Percentiles rank a stretch among this genome's conserved stretches.
phyloP scores from a whole-genome alignment of 2,797 vertebrate genomes.

The Enteromius unitaeniatus region DNA sequence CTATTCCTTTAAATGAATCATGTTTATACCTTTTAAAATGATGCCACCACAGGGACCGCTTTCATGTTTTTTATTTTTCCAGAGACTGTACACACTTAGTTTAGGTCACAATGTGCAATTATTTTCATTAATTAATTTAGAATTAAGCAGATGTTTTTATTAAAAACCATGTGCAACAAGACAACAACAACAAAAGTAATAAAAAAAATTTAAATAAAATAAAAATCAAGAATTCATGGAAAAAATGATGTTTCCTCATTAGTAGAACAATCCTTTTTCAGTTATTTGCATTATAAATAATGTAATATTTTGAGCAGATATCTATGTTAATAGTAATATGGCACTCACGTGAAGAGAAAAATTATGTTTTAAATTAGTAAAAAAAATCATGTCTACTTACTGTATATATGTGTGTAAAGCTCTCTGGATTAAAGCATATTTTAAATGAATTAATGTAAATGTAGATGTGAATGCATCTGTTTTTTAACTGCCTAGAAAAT shows the following conservation, averaged over 20 bases:
- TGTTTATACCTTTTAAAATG: not conserved
- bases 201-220: no score
- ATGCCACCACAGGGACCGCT: not conserved
- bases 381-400: not conserved
- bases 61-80: not conserved
- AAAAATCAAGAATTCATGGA: no score
- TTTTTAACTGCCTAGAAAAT: slow-evolving; percentile 4
- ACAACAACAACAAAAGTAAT: no score
- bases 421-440: not conserved
- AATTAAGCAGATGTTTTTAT: not conserved
- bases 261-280: not conserved
- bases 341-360: not conserved
- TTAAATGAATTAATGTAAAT: not conserved
- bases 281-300: not conserved
- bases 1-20: not conserved
- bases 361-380: not conserved
- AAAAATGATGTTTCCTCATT: not conserved
- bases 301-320: no score
- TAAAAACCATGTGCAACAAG: not conserved
- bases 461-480: not conserved
- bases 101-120: not conserved
- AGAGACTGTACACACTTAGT: not conserved
- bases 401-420: not conserved
- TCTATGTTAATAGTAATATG: not conserved
- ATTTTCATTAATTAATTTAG: no score